Base-by-base conservation (phyloP, 2,888 invertebrate genomes). In the Clitarchus hookeri region DNA sequence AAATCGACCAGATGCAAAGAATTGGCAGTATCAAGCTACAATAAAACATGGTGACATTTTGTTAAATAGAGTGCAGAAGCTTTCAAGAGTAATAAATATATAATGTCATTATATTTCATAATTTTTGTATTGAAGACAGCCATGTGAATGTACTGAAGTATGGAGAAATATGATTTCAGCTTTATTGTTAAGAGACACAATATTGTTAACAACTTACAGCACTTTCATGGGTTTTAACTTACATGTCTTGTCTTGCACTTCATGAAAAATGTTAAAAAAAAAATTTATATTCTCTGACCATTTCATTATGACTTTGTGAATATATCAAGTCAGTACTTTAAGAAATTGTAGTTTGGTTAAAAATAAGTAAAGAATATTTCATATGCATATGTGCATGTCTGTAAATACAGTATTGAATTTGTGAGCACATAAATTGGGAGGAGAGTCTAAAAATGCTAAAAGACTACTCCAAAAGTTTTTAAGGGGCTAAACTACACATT, bases 21-120 rank as follows among this genome's bases (percentile, higher is more conserved):
- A 98, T 91, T 95, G 95, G 93, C 95, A 95, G 88, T 99, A 99
- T 93, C 99, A 99, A 93, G 97, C 98, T 1, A 98, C 98, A 89
- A 98, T 99, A 88, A 99, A 99, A 91, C 99, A 99, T 91, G 99
- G 99, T 12, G 99, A 99, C 92, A 94, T 99, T 87, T 94, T 99
- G 16, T 95, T 99, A 88, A 99, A 99, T 92, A 95, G 99, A 90
- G 98, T 99, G 89, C 99, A 99, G 93, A 99, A 99, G 92, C 94
- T 99, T 87, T 99, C 99, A 89, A 95, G 99, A 91, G 99, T 99
- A 89, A 99, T 99, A 92, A 99, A 99, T 93, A 99, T 99, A 93
- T 97, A 95, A 65, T 48, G 19, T 44, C 16, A 16, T 16, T 12
- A 11, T 36, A 36, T 4, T 36, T 36, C 36, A 36, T 36, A 82